Evolutionary conservation across 2,888 invertebrate genomes (phyloP).

Genomic region (Helleia helle): DNA sequence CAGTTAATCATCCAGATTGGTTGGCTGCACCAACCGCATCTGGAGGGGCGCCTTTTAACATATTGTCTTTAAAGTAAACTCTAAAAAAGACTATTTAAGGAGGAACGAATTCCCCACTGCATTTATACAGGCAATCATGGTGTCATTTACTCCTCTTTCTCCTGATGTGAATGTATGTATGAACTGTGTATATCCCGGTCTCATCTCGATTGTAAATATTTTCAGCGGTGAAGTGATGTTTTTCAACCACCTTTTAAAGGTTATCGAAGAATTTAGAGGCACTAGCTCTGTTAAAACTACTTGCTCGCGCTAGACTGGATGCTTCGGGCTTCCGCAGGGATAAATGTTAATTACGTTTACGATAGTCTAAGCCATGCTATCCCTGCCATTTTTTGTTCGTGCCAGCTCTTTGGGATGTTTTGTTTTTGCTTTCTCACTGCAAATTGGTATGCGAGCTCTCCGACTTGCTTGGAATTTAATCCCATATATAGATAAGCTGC

Average conservation of each 20-base stretch:
- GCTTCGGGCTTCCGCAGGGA: conserved; percentile 17
- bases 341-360: conserved; percentile 12
- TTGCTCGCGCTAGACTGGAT: conserved; percentile 16
- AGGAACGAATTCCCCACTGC: neutral
- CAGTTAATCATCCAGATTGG: no score
- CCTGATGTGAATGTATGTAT: neutral
- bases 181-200: conserved; percentile 6
- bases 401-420: no score
- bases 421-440: no score
- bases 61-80: neutral
- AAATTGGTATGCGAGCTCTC: no score
- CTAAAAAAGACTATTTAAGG: neutral
- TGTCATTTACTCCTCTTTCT: neutral
- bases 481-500: no score
- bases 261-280: conserved; percentile 13
- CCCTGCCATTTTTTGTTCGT: conserved; percentile 14
- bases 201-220: conserved; percentile 15
- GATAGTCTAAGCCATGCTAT: conserved; percentile 12
- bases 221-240: conserved; percentile 11
- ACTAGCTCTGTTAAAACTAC: conserved; percentile 15
- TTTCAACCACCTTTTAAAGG: conserved; percentile 10
- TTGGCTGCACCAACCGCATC: no score
- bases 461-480: no score
- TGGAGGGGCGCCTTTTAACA: neutral
- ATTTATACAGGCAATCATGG: neutral